Conservation (phyloP, 2,888 invertebrate genomes). For the Reticulitermes lucifugus region DNA sequence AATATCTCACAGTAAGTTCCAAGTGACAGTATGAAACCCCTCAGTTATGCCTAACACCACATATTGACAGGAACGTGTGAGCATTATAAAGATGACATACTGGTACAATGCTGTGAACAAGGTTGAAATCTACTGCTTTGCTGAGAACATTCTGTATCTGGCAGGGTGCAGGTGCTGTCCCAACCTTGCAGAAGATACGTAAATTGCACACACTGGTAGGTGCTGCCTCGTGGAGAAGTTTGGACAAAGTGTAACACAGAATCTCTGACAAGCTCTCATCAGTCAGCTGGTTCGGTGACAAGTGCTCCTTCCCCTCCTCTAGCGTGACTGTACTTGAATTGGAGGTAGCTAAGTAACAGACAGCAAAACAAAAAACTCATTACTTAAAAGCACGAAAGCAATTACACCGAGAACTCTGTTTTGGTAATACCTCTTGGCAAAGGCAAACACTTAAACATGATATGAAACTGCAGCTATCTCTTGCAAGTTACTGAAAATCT, state of each 20-base stretch:
- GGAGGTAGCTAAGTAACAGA: conserved; percentile 40
- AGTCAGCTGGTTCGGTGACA: conserved; percentile 61
- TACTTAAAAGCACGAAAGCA: too few relatives aligned
- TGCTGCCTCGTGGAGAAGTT: conserved; percentile 61
- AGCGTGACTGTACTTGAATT: conserved; percentile 46
- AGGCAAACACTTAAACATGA: too few relatives aligned
- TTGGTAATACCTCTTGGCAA: too few relatives aligned
- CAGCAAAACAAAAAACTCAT: background rate
- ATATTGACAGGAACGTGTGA: conserved; percentile 85
- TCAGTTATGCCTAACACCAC: conserved; percentile 81
- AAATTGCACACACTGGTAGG: conserved; percentile 70
- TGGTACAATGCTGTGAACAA: conserved; percentile 82
- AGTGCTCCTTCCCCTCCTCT: conserved; percentile 59
- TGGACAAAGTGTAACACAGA: conserved; percentile 66
- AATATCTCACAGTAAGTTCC: conserved; percentile 24
- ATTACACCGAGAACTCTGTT: too few relatives aligned
- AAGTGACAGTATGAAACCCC: background rate
- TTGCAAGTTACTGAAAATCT: too few relatives aligned
- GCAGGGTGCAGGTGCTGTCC: conserved; percentile 65
- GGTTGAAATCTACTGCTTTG: conserved; percentile 61
- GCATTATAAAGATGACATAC: conserved; percentile 84
- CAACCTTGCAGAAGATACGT: conserved; percentile 82
- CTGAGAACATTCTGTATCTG: conserved; percentile 61
- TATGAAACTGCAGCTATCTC: too few relatives aligned
- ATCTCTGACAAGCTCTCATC: conserved; percentile 64